phyloP scores from a whole-genome alignment of 2,888 invertebrate genomes.

The Xestia rhomboidea region DNA sequence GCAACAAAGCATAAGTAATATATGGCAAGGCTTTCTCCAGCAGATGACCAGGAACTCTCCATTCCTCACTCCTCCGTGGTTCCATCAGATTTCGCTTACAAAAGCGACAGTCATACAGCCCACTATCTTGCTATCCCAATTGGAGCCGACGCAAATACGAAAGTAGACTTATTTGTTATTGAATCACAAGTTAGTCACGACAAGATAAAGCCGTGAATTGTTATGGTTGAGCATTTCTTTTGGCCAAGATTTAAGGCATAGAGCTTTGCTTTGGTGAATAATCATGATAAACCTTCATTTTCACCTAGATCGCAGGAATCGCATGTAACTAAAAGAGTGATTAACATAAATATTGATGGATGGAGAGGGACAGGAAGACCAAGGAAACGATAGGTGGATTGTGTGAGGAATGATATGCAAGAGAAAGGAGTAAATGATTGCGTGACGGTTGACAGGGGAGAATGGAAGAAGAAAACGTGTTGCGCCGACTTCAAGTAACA shows the following conservation, averaged over 20 bases:
- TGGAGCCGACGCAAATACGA: constrained; percentile 40
- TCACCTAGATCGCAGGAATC: too few species aligned
- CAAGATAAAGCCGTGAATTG: constrained; percentile 9
- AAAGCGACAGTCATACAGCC: constrained; percentile 29
- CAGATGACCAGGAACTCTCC: not conserved
- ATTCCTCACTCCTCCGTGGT: constrained; percentile 27
- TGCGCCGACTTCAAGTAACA: too few species aligned
- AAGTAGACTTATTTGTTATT: constrained; percentile 45
- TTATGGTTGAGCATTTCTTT: not conserved
- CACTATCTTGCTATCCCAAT: constrained; percentile 41
- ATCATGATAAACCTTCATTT: not conserved
- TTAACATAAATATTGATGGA: too few species aligned
- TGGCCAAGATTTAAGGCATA: not conserved
- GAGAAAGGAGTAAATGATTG: too few species aligned
- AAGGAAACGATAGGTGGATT: too few species aligned
- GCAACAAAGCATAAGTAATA: not conserved
- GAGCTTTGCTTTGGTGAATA: not conserved
- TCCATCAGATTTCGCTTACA: constrained; percentile 24
- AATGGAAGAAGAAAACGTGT: too few species aligned
- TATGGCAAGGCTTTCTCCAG: too few species aligned
- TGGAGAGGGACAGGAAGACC: too few species aligned
- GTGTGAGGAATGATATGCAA: too few species aligned
- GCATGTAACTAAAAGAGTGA: too few species aligned
- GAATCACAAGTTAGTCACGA: constrained; percentile 41
- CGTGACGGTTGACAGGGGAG: too few species aligned